Evolutionary conservation across 2,113 vertebrate genomes (phyloP).

Genomic region (Ameiurus melas): DNA sequence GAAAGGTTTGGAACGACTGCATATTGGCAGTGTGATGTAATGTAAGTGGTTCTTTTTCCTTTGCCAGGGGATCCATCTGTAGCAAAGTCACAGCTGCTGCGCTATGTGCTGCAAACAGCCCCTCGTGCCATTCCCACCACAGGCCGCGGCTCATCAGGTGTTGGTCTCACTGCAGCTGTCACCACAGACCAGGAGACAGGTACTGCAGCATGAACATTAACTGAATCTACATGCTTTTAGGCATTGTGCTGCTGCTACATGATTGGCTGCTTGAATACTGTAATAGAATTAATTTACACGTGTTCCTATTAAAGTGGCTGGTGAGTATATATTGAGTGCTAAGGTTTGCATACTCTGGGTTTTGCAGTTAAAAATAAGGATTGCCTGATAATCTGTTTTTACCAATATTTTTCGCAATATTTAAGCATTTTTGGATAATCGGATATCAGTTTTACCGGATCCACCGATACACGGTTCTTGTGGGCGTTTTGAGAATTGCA

Average conservation of each 20-base stretch:
- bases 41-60: background rate
- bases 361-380: background rate
- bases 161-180: constrained; percentile 92
- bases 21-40: background rate
- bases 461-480: too few species aligned
- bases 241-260: background rate
- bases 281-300: background rate
- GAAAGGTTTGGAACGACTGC: background rate
- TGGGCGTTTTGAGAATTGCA: too few species aligned
- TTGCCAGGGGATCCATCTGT: constrained; percentile 90
- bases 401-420: too few species aligned
- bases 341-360: background rate
- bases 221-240: background rate
- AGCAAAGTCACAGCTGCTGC: constrained; percentile 94
- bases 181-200: constrained; percentile 96
- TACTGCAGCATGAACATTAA: constrained; percentile 53
- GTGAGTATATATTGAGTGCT: too few species aligned
- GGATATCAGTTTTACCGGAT: too few species aligned
- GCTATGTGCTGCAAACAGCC: constrained; percentile 89
- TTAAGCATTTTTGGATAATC: too few species aligned
- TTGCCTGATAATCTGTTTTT: too few species aligned
- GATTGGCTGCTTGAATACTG: background rate
- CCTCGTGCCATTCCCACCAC: constrained; percentile 94
- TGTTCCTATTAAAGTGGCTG: background rate
- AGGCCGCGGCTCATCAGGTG: constrained; percentile 92